These are phyloP conservation scores for Caenorhabditis tropicalis DNA, from an alignment of 1,140 invertebrate species.

Conservation along the genomic window DNA sequence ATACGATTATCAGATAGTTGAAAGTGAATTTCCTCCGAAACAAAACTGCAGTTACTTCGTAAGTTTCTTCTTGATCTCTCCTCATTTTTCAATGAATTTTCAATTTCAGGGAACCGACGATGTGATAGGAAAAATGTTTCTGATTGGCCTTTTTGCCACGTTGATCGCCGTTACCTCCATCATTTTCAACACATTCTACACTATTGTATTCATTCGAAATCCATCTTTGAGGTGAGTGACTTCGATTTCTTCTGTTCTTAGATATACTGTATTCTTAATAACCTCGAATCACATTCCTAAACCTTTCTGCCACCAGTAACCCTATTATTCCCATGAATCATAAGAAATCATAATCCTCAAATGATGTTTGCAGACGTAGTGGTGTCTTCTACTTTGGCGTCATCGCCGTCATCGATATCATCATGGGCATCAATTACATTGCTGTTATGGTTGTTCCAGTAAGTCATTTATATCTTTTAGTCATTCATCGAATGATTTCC, in stretches of 20 bases:
- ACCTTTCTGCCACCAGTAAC: too few relatives aligned
- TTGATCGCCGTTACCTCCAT: conserved; percentile 66
- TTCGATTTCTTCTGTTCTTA: neutral
- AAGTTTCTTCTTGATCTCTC: neutral
- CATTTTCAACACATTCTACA: conserved; percentile 71
- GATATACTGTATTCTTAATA: neutral
- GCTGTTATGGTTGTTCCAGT: conserved; percentile 69
- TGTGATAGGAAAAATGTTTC: conserved; percentile 65
- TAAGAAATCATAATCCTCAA: neutral
- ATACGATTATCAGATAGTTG: conserved; percentile 13
- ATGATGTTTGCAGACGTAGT: conserved; percentile 56
- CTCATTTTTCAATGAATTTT: neutral
- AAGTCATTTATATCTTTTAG: conserved; percentile 45
- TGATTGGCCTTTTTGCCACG: conserved; percentile 69
- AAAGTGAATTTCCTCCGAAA: neutral
- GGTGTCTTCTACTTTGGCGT: conserved; percentile 70
- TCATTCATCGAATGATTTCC: neutral
- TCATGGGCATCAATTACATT: conserved; percentile 70
- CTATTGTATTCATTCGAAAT: conserved; percentile 67
- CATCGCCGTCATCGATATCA: conserved; percentile 66
- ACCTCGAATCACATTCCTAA: too few relatives aligned
- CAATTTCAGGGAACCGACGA: conserved; percentile 57
- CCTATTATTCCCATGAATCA: neutral
- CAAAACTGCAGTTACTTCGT: conserved; percentile 35
- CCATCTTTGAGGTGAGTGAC: conserved; percentile 53